These are phyloP conservation scores for Microplitis manilae DNA, from an alignment of 2,888 invertebrate species.

Conservation along the genomic window DNA sequence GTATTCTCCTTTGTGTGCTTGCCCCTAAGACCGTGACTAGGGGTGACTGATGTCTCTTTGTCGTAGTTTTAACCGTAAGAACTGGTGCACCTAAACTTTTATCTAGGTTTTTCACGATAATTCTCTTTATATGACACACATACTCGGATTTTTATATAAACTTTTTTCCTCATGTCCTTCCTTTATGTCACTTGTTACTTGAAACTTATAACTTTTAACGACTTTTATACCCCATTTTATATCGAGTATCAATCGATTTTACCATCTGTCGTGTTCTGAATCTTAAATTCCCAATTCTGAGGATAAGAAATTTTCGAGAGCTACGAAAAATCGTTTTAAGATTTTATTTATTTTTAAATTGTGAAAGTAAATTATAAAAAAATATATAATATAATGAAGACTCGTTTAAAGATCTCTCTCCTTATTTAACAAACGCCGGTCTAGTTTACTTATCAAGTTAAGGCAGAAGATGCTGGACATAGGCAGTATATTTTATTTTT, in stretches of 20 bases:
- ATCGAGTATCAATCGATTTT: background rate
- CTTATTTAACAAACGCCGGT: slow-evolving; percentile 21
- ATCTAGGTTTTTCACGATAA: too few relatives aligned
- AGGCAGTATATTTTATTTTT: too few relatives aligned
- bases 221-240: background rate
- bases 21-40: slow-evolving; percentile 32
- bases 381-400: background rate
- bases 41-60: slow-evolving; percentile 44
- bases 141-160: too few relatives aligned
- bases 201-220: slow-evolving; percentile 5
- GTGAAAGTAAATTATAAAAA: background rate
- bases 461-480: too few relatives aligned
- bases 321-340: too few relatives aligned
- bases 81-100: slow-evolving; percentile 38
- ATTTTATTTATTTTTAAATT: background rate
- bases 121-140: too few relatives aligned
- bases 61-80: slow-evolving; percentile 38
- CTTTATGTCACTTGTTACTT: slow-evolving; percentile 8
- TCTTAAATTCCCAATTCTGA: too few relatives aligned
- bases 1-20: slow-evolving; percentile 29
- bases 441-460: slow-evolving; percentile 9
- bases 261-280: too few relatives aligned
- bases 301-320: too few relatives aligned
- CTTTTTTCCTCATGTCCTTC: background rate
- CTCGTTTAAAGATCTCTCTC: background rate